Evolutionary conservation across 2,113 vertebrate genomes (phyloP), one percentile per base, ranked within the genome.

Genomic region (Glaucidium brasilianum): DNA sequence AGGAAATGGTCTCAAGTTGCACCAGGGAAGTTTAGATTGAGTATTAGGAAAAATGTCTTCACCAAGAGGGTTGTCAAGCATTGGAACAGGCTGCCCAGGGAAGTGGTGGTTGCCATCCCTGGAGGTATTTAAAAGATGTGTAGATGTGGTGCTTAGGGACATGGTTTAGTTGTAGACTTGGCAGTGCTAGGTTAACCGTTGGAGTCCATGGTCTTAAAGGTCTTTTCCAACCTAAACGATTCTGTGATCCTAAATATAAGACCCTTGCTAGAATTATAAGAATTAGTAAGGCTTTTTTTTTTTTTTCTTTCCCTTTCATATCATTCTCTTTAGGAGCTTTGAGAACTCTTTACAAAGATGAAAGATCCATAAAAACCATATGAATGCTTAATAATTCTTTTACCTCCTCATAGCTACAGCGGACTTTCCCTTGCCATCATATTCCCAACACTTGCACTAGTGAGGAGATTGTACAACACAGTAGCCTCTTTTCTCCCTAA

Each of bases 231-330:
- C 45, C 45, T 47, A 47, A 47, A 47, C 11, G 20, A 47, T 47
- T 47, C 45, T 47, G 20, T 47, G 45, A 47, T 47, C 45, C 34
- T 30, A 81, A 47, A 15, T 18, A 76, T 22, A 30, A 78, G 34
- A 68, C 19, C 18, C 20, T 72, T 6, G 5, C 8, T 52, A 52
- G 47, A 67, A 68, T 3, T 26, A 10, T 30, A 3, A 79, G 43
- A 56, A 50, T 10, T 32, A 15, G 35, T 19, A 85, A 72, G 52
- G 34, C 5, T 7, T 4, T 2, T 9, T 29, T 8, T 26, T 41
- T 59, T n/a, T 25, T 15, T 4, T 1, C n/a, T n/a, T 22, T 2
- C 2, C 1, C 5, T n/a, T 63, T 52, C n/a, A 39, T 19, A 26
- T 35, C 7, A 59, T 56, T 80, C 32, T 66, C 14, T n/a, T 64